phyloP scores from a whole-genome alignment of 2,888 invertebrate species.

The Drosophila barbarae region DNA sequence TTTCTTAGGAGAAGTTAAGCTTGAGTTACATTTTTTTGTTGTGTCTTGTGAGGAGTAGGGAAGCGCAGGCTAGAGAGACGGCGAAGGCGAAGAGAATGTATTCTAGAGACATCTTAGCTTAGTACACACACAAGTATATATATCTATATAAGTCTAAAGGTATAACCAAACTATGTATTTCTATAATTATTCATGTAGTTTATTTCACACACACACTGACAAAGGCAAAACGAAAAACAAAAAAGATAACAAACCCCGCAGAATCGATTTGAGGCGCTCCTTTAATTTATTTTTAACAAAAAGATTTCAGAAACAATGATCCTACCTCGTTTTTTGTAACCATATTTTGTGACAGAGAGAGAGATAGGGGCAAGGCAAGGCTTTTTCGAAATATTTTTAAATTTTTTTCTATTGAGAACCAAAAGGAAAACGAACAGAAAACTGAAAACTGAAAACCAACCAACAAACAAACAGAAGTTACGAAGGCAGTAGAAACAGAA shows the following conservation, averaged over 20 bases:
- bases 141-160: conserved; percentile 53
- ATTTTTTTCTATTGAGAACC: conserved; percentile 46
- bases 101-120: conserved; percentile 52
- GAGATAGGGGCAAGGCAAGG: conserved; percentile 45
- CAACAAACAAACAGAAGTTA: conserved; percentile 38
- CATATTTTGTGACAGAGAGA: conserved; percentile 46
- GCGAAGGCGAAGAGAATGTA: conserved; percentile 13
- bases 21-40: conserved; percentile 9
- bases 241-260: conserved; percentile 4
- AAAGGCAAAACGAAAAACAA: background rate
- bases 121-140: conserved; percentile 33
- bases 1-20: conserved; percentile 6
- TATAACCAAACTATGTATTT: conserved; percentile 72
- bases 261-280: conserved; percentile 31
- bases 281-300: conserved; percentile 16
- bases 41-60: background rate
- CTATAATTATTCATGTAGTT: conserved; percentile 56
- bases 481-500: conserved; percentile 30
- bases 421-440: conserved; percentile 29
- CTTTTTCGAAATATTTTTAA: conserved; percentile 61
- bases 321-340: conserved; percentile 78
- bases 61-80: background rate
- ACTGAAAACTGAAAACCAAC: conserved; percentile 47
- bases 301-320: conserved; percentile 64
- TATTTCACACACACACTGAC: conserved; percentile 46